Evolutionary conservation across 2,113 vertebrate species (phyloP).

Genomic region (Paratilapia polleni): DNA sequence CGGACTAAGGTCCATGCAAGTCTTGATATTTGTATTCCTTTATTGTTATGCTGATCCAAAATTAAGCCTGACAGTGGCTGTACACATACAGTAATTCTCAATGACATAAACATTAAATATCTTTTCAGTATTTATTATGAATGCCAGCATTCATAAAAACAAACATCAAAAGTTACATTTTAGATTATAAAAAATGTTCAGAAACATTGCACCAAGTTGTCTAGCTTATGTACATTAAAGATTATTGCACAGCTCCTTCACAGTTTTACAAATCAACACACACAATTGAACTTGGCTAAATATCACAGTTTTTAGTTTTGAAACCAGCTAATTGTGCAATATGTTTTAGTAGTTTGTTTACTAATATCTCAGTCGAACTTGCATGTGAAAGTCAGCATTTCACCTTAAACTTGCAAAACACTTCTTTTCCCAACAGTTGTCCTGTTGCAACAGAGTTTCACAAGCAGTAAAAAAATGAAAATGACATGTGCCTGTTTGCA

Average conservation of each 20-base stretch:
- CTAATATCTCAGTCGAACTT: neutral
- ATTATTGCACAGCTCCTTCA: neutral
- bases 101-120: neutral
- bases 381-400: neutral
- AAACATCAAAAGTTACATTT: slow-evolving; percentile 30
- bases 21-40: neutral
- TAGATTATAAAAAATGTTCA: neutral
- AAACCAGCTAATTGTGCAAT: neutral
- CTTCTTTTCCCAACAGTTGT: neutral
- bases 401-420: neutral
- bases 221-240: neutral
- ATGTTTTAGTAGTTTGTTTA: neutral
- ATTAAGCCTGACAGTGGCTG: neutral
- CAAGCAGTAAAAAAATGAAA: accelerated
- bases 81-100: neutral
- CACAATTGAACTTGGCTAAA: neutral
- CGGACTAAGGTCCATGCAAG: neutral
- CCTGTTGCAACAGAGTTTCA: neutral
- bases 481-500: neutral
- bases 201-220: slow-evolving; percentile 24
- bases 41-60: neutral
- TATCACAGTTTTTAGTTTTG: neutral
- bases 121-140: slow-evolving; percentile 36
- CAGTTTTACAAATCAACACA: neutral
- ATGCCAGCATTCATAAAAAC: slow-evolving; percentile 75